Conservation (phyloP, 2,113 vertebrate genomes). For the Oreochromis tanganicae region DNA sequence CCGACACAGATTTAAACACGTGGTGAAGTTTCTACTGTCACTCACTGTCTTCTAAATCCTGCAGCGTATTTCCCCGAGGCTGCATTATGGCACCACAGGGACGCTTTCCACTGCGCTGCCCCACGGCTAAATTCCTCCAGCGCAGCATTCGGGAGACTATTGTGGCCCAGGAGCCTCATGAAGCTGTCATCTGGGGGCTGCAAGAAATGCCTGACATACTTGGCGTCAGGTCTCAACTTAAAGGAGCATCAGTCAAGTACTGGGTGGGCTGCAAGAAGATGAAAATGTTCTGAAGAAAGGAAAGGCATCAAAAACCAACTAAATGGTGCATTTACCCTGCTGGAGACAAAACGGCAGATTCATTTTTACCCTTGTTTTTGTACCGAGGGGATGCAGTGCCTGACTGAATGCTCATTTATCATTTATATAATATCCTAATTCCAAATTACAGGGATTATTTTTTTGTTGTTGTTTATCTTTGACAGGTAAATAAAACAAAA, state of each 20-base stretch:
- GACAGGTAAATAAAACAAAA: background rate
- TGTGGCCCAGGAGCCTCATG: background rate
- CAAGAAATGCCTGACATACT: background rate
- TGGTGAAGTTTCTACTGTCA: slow-evolving; percentile 26
- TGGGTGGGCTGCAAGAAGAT: background rate
- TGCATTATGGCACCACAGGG: background rate
- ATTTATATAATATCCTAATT: background rate
- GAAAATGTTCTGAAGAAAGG: background rate
- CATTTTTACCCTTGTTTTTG: background rate
- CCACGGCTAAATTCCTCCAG: background rate
- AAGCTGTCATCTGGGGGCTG: background rate
- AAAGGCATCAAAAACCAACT: background rate
- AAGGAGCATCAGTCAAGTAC: background rate
- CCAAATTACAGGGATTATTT: background rate
- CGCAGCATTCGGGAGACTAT: background rate
- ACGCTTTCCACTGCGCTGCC: background rate
- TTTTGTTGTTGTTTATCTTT: background rate
- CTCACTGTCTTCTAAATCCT: background rate
- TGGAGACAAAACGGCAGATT: background rate
- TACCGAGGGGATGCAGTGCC: accelerated
- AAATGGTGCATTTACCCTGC: background rate
- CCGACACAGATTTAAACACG: slow-evolving; percentile 6
- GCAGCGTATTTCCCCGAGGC: background rate
- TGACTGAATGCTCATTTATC: background rate
- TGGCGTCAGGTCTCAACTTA: background rate